Evolutionary conservation across 2,113 vertebrate species (phyloP).

Genomic region (Rhinopomastus cyanomelas): DNA sequence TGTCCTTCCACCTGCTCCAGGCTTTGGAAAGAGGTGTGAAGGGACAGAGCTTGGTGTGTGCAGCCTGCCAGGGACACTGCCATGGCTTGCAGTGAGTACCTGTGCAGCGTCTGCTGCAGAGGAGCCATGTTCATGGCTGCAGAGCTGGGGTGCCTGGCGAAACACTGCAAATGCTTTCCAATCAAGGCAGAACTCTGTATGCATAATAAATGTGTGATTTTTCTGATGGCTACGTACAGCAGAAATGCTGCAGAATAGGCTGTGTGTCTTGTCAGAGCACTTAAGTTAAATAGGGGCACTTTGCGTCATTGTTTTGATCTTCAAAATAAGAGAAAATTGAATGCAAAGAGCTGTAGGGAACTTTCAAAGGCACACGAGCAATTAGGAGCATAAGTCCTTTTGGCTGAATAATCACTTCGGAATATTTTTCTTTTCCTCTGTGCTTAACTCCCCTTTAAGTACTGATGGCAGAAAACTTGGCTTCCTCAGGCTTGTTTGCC

Average conservation of each 20-base stretch:
- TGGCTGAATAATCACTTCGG: constrained; percentile 42
- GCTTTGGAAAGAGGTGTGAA: not conserved
- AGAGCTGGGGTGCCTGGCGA: not conserved
- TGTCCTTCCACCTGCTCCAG: constrained; percentile 30
- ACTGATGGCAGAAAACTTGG: not conserved
- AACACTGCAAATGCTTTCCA: not conserved
- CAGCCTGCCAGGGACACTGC: not conserved
- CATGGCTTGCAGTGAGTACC: accelerated
- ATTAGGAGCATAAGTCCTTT: constrained; percentile 51
- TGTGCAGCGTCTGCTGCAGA: accelerated
- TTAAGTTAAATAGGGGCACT: constrained; percentile 62
- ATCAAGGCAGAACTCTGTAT: not conserved
- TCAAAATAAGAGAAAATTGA: constrained; percentile 65
- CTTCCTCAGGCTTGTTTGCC: not conserved
- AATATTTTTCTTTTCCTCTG: constrained; percentile 31
- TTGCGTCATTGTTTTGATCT: constrained; percentile 63
- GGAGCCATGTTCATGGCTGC: not conserved
- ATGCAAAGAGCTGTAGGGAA: constrained; percentile 59
- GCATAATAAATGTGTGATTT: not conserved
- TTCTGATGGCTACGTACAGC: not conserved
- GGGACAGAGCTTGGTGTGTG: not conserved
- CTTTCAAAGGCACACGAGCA: constrained; percentile 59
- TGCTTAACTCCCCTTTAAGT: constrained; percentile 14
- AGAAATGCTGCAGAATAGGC: constrained; percentile 30
- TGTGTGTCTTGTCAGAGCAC: constrained; percentile 48